Evolutionary conservation across 2,113 vertebrate genomes (phyloP).

Genomic region (Muntiacus reevesi): DNA sequence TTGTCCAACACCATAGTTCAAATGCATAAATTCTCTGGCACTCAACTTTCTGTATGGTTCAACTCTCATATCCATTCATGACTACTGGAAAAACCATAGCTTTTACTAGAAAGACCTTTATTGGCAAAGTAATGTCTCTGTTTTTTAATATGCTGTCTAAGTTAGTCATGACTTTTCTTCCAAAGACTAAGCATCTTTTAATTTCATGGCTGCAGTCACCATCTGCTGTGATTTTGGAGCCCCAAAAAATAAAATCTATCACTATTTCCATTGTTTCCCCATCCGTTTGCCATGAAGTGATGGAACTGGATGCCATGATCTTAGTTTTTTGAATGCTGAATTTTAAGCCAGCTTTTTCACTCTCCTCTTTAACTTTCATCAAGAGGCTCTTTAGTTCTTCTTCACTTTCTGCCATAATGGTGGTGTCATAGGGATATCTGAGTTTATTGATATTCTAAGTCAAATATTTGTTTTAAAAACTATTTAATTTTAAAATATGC

Average conservation of each 20-base stretch:
- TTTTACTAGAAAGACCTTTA: neutral
- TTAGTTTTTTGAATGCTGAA: neutral
- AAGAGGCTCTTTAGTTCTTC: neutral
- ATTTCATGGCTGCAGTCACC: neutral
- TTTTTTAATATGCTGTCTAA: neutral
- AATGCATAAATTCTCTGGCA: neutral
- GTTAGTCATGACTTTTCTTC: neutral
- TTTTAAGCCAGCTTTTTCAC: neutral
- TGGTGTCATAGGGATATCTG: accelerated
- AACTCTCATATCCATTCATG: neutral
- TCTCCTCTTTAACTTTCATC: neutral
- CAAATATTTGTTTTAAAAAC: neutral
- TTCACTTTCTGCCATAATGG: neutral
- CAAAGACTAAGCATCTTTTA: neutral
- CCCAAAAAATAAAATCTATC: no score
- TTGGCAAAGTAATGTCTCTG: neutral
- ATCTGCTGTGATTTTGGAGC: neutral
- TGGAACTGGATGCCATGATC: neutral
- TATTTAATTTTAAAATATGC: neutral
- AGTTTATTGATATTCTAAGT: neutral
- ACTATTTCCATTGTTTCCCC: neutral
- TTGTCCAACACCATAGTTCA: neutral
- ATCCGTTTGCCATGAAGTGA: neutral
- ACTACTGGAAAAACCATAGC: neutral
- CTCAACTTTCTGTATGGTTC: neutral